These are phyloP conservation scores for Notothenia coriiceps DNA, from an alignment of 2,113 vertebrate genomes.

Conservation along the genomic window DNA sequence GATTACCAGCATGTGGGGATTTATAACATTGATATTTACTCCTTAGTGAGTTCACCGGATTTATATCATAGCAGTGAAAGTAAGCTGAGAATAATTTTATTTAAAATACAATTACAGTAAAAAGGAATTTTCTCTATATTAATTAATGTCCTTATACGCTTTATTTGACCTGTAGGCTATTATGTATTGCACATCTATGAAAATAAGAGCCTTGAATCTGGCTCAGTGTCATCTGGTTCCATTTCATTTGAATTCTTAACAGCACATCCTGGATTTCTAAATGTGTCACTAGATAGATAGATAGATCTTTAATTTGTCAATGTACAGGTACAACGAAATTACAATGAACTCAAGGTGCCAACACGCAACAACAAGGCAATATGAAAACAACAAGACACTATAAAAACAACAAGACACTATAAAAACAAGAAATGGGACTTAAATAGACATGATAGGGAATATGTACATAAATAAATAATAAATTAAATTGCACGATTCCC, in stretches of 20 bases:
- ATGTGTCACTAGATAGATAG: background rate
- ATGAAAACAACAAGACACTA: too few relatives aligned
- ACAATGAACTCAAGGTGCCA: too few relatives aligned
- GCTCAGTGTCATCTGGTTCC: background rate
- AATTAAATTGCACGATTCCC: too few relatives aligned
- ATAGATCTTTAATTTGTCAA: too few relatives aligned
- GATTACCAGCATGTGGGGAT: conserved; percentile 24
- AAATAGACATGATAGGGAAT: too few relatives aligned
- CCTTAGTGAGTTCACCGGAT: conserved; percentile 20
- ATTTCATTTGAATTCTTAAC: background rate
- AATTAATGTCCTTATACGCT: background rate
- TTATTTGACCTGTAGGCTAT: background rate
- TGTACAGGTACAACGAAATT: too few relatives aligned
- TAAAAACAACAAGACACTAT: too few relatives aligned
- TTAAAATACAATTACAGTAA: background rate
- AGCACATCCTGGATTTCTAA: background rate
- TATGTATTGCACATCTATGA: background rate
- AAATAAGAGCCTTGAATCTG: background rate
- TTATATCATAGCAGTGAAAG: conserved; percentile 10
- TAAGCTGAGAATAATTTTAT: background rate
- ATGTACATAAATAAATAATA: too few relatives aligned
- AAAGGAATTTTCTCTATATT: too few relatives aligned
- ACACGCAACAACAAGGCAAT: too few relatives aligned
- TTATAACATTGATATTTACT: conserved; percentile 34
- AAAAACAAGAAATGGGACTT: too few relatives aligned